Evolutionary conservation across 2,797 vertebrate species (phyloP).

Genomic region (Epinephelus malabaricus): DNA sequence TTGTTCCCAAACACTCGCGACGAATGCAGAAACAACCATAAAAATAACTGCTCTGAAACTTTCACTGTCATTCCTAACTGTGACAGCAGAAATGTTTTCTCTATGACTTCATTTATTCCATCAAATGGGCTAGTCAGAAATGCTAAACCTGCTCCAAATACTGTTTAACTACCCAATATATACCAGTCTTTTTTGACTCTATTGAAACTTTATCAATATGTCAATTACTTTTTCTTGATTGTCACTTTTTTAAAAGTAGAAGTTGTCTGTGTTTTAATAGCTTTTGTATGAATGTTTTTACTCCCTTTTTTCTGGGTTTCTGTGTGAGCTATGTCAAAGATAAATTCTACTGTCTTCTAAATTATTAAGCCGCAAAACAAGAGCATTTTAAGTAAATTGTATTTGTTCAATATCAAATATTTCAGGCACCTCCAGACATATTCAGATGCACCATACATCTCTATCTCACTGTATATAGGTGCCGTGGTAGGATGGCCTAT

Average conservation of each 20-base stretch:
- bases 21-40: constrained; percentile 56
- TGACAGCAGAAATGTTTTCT: not conserved
- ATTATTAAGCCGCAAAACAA: no score
- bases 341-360: not conserved
- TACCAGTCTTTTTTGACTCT: not conserved
- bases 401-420: not conserved
- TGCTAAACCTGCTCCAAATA: not conserved
- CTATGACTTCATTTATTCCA: not conserved
- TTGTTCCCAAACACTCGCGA: constrained; percentile 67
- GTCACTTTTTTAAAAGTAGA: not conserved
- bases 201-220: not conserved
- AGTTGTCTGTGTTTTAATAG: not conserved
- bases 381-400: no score
- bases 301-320: not conserved
- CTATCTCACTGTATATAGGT: constrained; percentile 24
- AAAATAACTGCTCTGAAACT: constrained; percentile 70
- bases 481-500: constrained; percentile 40
- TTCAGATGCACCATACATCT: constrained; percentile 16
- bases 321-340: not conserved
- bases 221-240: not conserved
- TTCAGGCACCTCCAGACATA: constrained; percentile 11
- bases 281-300: not conserved
- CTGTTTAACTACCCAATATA: not conserved
- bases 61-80: constrained; percentile 38
- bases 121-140: not conserved